Percentiles rank a stretch among this genome's conserved stretches.
Conservation (phyloP, 2,888 invertebrate genomes). For the Ochlodes sylvanus region DNA sequence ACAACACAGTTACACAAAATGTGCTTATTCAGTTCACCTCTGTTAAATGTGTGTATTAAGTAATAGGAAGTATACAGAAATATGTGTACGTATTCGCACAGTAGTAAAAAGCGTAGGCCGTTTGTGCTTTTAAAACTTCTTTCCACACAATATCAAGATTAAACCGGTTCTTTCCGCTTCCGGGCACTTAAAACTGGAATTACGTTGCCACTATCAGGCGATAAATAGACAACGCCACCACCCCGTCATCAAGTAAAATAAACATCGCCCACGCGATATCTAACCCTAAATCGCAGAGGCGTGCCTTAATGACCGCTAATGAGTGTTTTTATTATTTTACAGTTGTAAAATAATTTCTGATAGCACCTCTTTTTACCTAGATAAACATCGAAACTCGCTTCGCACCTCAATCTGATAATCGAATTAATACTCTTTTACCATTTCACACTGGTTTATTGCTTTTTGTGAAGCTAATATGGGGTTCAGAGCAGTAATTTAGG, state of each 20-base stretch:
- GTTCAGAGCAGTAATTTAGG: slow-evolving; percentile 77
- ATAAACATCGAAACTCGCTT: slow-evolving; percentile 85
- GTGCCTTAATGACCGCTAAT: slow-evolving; percentile 82
- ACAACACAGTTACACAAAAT: too few relatives aligned
- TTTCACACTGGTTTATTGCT: slow-evolving; percentile 83
- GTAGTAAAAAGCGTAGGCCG: neutral
- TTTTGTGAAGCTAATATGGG: slow-evolving; percentile 77
- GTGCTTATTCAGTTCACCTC: too few relatives aligned
- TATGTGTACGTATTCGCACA: too few relatives aligned
- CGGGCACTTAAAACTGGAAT: slow-evolving; percentile 35
- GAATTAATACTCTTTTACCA: slow-evolving; percentile 82
- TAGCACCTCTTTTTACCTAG: slow-evolving; percentile 83
- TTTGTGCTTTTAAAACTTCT: slow-evolving; percentile 1
- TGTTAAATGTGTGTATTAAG: too few relatives aligned
- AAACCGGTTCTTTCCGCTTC: slow-evolving; percentile 26
- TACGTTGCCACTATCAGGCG: slow-evolving; percentile 45
- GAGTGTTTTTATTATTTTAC: slow-evolving; percentile 84
- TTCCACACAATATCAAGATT: slow-evolving; percentile 15
- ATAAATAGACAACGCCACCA: slow-evolving; percentile 60
- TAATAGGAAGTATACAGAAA: too few relatives aligned
- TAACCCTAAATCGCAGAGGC: slow-evolving; percentile 77
- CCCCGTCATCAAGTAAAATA: slow-evolving; percentile 72
- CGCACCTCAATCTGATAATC: slow-evolving; percentile 85
- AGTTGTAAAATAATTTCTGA: slow-evolving; percentile 83
- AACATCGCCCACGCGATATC: slow-evolving; percentile 74